phyloP scores from a whole-genome alignment of 2,113 vertebrate genomes.

The Gavia stellata region DNA sequence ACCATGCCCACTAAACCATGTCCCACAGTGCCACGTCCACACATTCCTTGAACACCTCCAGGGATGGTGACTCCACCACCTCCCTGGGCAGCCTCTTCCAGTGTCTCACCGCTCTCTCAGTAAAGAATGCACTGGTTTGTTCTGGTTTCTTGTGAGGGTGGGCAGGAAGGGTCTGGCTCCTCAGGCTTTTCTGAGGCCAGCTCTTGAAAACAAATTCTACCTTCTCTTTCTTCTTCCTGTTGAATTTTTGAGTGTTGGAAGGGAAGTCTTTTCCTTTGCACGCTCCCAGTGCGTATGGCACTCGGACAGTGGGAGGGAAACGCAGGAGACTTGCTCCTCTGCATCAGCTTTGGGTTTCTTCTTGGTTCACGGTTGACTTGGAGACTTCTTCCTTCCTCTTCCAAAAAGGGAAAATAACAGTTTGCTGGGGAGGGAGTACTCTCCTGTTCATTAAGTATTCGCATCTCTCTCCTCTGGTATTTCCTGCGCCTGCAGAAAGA shows the following conservation, averaged over 20 bases:
- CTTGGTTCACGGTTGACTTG: neutral
- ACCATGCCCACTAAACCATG: too few relatives aligned
- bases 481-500: neutral
- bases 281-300: accelerated
- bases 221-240: neutral
- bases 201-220: neutral
- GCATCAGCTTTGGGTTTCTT: neutral
- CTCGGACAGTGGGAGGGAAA: neutral
- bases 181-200: neutral
- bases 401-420: neutral
- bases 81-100: too few relatives aligned
- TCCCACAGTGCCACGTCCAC: too few relatives aligned
- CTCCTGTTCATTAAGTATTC: accelerated
- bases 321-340: neutral
- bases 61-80: too few relatives aligned
- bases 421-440: neutral
- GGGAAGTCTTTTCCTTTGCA: neutral
- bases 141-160: neutral
- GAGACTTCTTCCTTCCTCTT: neutral
- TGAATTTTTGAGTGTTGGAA: neutral
- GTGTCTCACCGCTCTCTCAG: too few relatives aligned
- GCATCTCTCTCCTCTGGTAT: neutral
- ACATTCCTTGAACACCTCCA: too few relatives aligned
- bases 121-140: neutral
- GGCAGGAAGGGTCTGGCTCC: neutral